These are phyloP conservation scores for Beaufortia kweichowensis DNA, from an alignment of 2,113 vertebrate genomes.

Conservation along the genomic window DNA sequence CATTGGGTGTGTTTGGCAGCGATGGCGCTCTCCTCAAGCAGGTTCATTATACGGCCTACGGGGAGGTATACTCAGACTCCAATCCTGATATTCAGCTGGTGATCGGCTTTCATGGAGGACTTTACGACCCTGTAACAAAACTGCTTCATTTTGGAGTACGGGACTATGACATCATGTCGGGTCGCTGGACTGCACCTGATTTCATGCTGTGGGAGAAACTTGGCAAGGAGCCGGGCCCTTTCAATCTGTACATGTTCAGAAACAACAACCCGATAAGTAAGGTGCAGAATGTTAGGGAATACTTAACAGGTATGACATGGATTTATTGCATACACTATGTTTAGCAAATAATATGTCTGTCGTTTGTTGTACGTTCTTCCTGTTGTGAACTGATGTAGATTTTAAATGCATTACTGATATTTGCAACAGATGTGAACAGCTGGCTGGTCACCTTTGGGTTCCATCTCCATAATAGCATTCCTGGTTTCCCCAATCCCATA, in stretches of 20 bases:
- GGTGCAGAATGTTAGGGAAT: slow-evolving; percentile 92
- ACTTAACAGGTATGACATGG: slow-evolving; percentile 86
- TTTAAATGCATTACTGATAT: slow-evolving; percentile 6
- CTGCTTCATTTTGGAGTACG: slow-evolving; percentile 93
- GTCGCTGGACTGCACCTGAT: slow-evolving; percentile 93
- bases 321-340: neutral
- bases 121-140: slow-evolving; percentile 94
- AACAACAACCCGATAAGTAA: slow-evolving; percentile 98
- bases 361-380: neutral
- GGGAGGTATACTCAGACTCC: slow-evolving; percentile 96
- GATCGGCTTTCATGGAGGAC: slow-evolving; percentile 94
- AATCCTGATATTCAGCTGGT: slow-evolving; percentile 95
- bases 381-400: neutral
- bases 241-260: slow-evolving; percentile 98
- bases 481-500: slow-evolving; percentile 91
- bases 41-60: slow-evolving; percentile 95
- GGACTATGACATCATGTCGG: slow-evolving; percentile 95
- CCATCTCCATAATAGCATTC: slow-evolving; percentile 98
- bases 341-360: neutral
- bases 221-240: slow-evolving; percentile 88
- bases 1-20: slow-evolving; percentile 93
- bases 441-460: slow-evolving; percentile 99
- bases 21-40: slow-evolving; percentile 95
- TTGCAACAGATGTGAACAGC: slow-evolving; percentile 90
- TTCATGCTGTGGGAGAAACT: slow-evolving; percentile 88